A percentile compares a stretch with the other conserved stretches of the same genome.
These are phyloP conservation scores for Clostera curtula DNA, from an alignment of 2,888 invertebrate genomes.

Conservation along the genomic window DNA sequence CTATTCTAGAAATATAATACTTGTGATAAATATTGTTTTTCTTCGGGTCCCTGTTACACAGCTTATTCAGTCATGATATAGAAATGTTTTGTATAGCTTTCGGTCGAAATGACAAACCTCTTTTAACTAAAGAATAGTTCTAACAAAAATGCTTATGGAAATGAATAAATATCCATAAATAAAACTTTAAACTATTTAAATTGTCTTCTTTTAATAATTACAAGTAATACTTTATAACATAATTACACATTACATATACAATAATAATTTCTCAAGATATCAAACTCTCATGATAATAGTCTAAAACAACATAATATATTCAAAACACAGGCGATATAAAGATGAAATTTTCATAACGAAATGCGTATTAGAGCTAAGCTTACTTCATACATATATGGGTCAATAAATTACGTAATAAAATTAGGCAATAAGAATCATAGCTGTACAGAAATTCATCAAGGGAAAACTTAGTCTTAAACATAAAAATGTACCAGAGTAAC, in stretches of 20 bases:
- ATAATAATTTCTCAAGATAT: slow-evolving; percentile 72
- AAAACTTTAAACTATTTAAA: slow-evolving; percentile 51
- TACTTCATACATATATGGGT: slow-evolving; percentile 52
- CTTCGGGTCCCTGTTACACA: too few relatives aligned
- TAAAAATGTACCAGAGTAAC: slow-evolving; percentile 18
- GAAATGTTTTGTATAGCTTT: too few relatives aligned
- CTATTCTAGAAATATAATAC: too few relatives aligned
- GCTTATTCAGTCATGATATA: too few relatives aligned
- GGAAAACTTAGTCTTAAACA: slow-evolving; percentile 27
- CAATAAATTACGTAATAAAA: slow-evolving; percentile 70
- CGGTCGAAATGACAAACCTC: too few relatives aligned
- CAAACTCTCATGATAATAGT: slow-evolving; percentile 61
- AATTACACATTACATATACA: slow-evolving; percentile 72
- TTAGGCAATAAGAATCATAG: slow-evolving; percentile 58
- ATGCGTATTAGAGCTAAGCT: slow-evolving; percentile 62
- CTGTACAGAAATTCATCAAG: slow-evolving; percentile 51
- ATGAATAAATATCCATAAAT: slow-evolving; percentile 11
- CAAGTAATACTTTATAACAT: slow-evolving; percentile 74
- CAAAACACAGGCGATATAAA: slow-evolving; percentile 59
- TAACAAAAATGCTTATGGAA: slow-evolving; percentile 4
- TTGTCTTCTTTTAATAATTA: slow-evolving; percentile 74
- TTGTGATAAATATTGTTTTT: too few relatives aligned
- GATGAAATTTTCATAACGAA: slow-evolving; percentile 61
- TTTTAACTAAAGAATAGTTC: too few relatives aligned
- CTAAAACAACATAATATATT: slow-evolving; percentile 60